Evolutionary conservation across 2,113 vertebrate genomes (phyloP), one percentile per base, ranked within the genome.

Genomic region (Psilopsiagon aymara): DNA sequence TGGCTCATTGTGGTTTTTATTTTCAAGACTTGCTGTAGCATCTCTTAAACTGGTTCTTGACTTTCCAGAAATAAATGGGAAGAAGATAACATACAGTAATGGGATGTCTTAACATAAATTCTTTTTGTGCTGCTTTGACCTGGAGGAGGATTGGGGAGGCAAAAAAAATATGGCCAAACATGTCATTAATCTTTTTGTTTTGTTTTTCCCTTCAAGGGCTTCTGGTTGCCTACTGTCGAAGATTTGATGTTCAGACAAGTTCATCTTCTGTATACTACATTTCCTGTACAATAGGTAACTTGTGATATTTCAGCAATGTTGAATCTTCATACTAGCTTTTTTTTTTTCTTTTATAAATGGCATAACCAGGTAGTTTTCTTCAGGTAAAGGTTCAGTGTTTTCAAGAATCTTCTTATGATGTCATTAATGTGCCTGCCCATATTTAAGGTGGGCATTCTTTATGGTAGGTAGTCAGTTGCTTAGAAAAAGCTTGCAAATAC

Each of bases 181-280:
- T 49, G 57, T 82, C 4, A n/a, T 86, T 78, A 80, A 46, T 63
- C 2, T 1, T 43, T 51, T 25, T 51, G 31, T 12, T n/a, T 66
- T 39, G 39, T 57, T 39, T 57, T 52, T 49, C 15, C 37, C 9
- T 49, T 95, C 37, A 97, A 99, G 99, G 99, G 57, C 98, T 99
- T 46, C 97, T 99, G 96, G 98, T 99, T 95, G 99, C 99, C 12
- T 99, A 99, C 96, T 99, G 99, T 96, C 98, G 99, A 98, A 98
- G 99, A 97, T 99, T 99, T 98, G 99, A 99, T 95, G 98, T 99
- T 88, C 99, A 98, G 94, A 98, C 97, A 71, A 98, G 98, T 92
- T 98, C 98, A 43, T 98, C 97, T 89, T 99, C 98, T 94, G 77
- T 99, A 81, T 99, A 99, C 97, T 99, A 98, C 78, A 10, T 99